Evolutionary conservation across 2,113 vertebrate genomes (phyloP).

Genomic region (Gila orcuttii): DNA sequence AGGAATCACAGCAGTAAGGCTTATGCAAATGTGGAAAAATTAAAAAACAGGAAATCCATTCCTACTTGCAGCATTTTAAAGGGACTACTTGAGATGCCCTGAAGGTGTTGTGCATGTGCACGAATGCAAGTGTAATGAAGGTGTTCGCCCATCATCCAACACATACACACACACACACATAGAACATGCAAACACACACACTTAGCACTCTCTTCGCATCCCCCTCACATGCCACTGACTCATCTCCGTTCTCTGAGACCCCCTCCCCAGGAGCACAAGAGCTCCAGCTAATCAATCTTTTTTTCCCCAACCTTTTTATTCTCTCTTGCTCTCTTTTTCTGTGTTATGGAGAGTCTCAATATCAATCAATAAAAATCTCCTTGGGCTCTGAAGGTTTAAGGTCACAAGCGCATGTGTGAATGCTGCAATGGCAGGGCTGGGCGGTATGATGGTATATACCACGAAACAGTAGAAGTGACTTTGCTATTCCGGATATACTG

Average conservation of each 20-base stretch:
- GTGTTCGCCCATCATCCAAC: conserved; percentile 31
- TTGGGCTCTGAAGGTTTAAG: conserved; percentile 58
- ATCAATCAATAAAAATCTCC: conserved; percentile 65
- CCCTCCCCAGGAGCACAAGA: conserved; percentile 35
- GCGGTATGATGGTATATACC: not conserved
- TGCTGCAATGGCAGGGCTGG: not conserved
- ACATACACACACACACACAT: not conserved
- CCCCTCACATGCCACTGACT: conserved; percentile 65
- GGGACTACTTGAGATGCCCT: not conserved
- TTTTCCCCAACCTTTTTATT: not conserved
- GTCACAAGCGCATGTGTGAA: conserved; percentile 40
- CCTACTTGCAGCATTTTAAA: not conserved
- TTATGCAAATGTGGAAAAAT: not conserved
- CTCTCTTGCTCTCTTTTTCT: conserved; percentile 25
- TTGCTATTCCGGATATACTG: conserved; percentile 4
- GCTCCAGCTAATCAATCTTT: conserved; percentile 61
- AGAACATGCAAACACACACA: conserved; percentile 25
- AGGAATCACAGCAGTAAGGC: not conserved
- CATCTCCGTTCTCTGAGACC: conserved; percentile 52
- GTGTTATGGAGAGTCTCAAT: conserved; percentile 53
- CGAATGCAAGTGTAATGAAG: conserved; percentile 19
- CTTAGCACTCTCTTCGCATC: conserved; percentile 64
- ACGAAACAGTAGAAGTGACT: not conserved
- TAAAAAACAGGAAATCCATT: not conserved
- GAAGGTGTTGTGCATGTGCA: conserved; percentile 15